A percentile compares a stretch with the other conserved stretches of the same genome.
phyloP scores from a whole-genome alignment of 2,888 invertebrate species.

The Argyresthia goedartella region DNA sequence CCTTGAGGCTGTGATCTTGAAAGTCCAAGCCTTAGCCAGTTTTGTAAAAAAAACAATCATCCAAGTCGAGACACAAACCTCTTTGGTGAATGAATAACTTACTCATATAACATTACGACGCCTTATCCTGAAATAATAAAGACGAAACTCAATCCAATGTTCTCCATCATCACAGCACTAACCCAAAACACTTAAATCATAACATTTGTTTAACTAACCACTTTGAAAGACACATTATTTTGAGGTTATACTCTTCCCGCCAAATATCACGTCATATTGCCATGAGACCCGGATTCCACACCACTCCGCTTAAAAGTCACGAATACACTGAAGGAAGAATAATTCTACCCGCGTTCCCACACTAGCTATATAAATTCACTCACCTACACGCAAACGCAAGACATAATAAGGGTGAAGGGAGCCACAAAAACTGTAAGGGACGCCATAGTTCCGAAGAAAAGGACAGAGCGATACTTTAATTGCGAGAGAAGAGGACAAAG shows the following conservation, averaged over 20 bases:
- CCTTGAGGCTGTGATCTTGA: not conserved
- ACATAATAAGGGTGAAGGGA: constrained; percentile 54
- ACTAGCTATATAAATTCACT: constrained; percentile 17
- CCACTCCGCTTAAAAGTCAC: constrained; percentile 31
- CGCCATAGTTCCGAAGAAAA: constrained; percentile 27
- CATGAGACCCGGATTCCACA: constrained; percentile 33
- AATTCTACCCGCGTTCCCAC: constrained; percentile 24
- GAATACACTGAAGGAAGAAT: constrained; percentile 21
- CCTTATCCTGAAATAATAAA: constrained; percentile 31
- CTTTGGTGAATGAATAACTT: constrained; percentile 19
- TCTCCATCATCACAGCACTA: constrained; percentile 35
- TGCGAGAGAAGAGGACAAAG: constrained; percentile 33
- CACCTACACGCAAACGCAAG: constrained; percentile 47
- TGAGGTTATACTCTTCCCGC: constrained; percentile 35
- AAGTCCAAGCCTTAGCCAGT: not conserved
- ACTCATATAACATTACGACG: constrained; percentile 57
- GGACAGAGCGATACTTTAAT: constrained; percentile 23
- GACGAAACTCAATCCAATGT: constrained; percentile 15
- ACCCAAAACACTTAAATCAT: constrained; percentile 16
- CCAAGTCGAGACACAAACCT: too few species aligned
- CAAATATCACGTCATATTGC: constrained; percentile 40
- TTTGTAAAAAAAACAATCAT: too few species aligned
- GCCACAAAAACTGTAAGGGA: constrained; percentile 45
- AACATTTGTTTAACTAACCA: not conserved
- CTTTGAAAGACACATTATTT: constrained; percentile 1